Base-by-base conservation (phyloP, 2,797 vertebrate species). In the Chelidonichthys spinosus region DNA sequence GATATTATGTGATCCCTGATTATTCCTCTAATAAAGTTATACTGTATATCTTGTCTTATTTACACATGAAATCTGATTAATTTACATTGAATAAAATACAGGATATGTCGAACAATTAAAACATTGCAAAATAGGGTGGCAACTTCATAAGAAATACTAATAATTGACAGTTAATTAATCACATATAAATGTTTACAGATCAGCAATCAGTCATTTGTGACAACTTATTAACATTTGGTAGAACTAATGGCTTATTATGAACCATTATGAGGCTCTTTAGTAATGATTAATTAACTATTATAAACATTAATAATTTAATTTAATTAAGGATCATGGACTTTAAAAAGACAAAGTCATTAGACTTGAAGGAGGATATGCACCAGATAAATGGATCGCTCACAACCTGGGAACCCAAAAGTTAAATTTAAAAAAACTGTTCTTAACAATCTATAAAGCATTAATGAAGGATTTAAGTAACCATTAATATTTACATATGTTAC, bases 81-180 rank as follows among this genome's bases (percentile, higher is more conserved):
- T 65, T 54, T 68, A 15, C 2, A 11, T 5, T 8, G 5, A 53
- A 43, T 42, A 7, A 35, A 50, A 18, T 11, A 25, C 11, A 47
- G 17, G 7, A 47, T 13, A 33, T 17, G 2, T 35, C 0, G 1
- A n/a, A 36, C 36, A 9, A 36, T 37, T 55, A 2, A 25, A 39
- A 47, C 2, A 7, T 0, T 42, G 33, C 3, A 67, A 64, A 56
- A 46, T 7, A 6, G 36, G 3, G 0, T 15, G 8, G n/a, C 0
- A 50, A 13, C 43, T 55, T n/a, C 11, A 17, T 32, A 69, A 40
- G 5, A 13, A 59, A 50, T 40, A 40, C 14, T 59, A 4, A n/a
- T 60, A 9, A 60, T 18, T 43, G 18, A 11, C 47, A 6, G 17
- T 36, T 0, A 44, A 33, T 42, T 11, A 40, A 5, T 42, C 4